These are phyloP conservation scores for Gobionotothen gibberifrons DNA, from an alignment of 2,797 vertebrate species.

Conservation along the genomic window DNA sequence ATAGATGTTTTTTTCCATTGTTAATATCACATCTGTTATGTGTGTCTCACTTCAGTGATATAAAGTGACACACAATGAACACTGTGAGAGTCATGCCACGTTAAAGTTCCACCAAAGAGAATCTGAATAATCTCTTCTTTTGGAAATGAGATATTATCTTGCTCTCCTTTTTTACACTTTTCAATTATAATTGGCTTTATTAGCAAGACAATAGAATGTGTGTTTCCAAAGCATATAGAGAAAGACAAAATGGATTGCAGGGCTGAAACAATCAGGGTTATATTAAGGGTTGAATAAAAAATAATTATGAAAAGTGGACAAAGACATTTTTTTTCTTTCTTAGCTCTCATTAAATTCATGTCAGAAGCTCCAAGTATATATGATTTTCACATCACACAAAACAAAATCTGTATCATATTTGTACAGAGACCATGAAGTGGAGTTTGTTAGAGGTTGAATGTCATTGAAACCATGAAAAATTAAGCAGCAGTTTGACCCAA, in stretches of 20 bases:
- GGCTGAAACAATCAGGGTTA: not conserved
- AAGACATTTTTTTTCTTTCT: no score
- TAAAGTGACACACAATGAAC: not conserved
- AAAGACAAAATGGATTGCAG: not conserved
- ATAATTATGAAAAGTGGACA: not conserved
- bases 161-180: no score
- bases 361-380: no score
- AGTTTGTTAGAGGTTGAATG: no score
- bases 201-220: not conserved
- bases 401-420: no score
- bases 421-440: no score
- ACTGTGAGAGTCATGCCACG: not conserved
- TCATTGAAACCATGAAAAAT: not conserved
- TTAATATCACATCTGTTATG: slow-evolving; percentile 16
- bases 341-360: no score
- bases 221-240: not conserved
- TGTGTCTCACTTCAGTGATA: not conserved
- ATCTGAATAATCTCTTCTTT: not conserved
- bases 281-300: not conserved
- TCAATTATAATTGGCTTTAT: no score
- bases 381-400: no score
- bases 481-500: no score
- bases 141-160: not conserved
- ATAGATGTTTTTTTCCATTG: slow-evolving; percentile 15
- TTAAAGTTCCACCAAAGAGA: not conserved